Base-by-base conservation (phyloP, 2,888 invertebrate species). In the Sepiola atlantica region DNA sequence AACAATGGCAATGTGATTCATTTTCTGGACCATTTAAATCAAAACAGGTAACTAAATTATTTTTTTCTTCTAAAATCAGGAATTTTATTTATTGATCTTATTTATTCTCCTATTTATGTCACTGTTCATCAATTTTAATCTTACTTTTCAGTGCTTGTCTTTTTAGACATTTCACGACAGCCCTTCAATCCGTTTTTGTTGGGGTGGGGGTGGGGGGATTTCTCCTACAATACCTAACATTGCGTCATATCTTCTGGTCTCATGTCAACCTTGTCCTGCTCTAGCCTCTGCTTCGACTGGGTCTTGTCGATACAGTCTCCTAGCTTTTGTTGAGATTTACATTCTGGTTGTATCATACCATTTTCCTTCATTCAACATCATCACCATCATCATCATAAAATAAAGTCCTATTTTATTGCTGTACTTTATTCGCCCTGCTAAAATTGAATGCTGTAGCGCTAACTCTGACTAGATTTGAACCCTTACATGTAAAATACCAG, bases 21-120 rank as follows among this genome's bases (percentile, higher is more conserved):
- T 77, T 77, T 77, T 77, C 77, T 77, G 77, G 77, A 77, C 77
- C n/a, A 77, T 77, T n/a, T 77, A 77, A 77, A 77, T 77, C 77
- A 77, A 77, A 77, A 77, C 77, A 77, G 77, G 77, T 77, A 77
- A 21, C n/a, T 77, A 32, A 77, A n/a, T 77, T 77, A n/a, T 77
- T 77, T 10, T 77, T 77, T 61, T 77, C 16, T 77, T n/a, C 16
- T 16, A 32, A 77, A n/a, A 77, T 77, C 77, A 77, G 77, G 77
- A 77, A 77, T 77, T 32, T 77, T 77, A 77, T 77, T 77, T 77
- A 77, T 77, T 77, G 77, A 77, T 77, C 77, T 77, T 77, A 77
- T 77, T 77, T 77, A 77, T 77, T 77, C 77, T 77, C 77, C 18
- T 77, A 77, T 77, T 77, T 77, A 77, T 77, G 77, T 77, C 77